Percentiles rank a stretch among this genome's conserved stretches.
Evolutionary conservation across 2,888 invertebrate genomes (phyloP).

Genomic region (Drosophila monieri): DNA sequence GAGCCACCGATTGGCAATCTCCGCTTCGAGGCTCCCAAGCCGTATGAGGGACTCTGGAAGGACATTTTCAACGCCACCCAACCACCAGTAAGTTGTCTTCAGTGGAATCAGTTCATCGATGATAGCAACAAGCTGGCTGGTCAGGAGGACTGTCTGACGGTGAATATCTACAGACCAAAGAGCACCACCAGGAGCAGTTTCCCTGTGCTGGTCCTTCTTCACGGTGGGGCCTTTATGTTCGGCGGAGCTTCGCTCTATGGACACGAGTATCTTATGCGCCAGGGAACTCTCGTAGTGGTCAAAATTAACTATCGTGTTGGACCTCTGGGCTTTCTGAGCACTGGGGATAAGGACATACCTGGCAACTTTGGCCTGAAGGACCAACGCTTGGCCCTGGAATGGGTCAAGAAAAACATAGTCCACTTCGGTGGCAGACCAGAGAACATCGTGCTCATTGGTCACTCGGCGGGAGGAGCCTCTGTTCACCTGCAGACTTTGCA

Average conservation of each 20-base stretch:
- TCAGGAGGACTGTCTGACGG: slow-evolving; percentile 88
- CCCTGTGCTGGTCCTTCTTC: slow-evolving; percentile 88
- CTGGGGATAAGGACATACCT: slow-evolving; percentile 88
- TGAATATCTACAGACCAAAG: slow-evolving; percentile 87
- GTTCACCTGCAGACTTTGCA: slow-evolving; percentile 90
- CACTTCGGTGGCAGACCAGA: slow-evolving; percentile 85
- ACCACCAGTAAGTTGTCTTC: slow-evolving; percentile 86
- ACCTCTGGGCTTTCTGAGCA: slow-evolving; percentile 90
- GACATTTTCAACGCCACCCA: slow-evolving; percentile 85
- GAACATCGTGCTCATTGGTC: slow-evolving; percentile 88
- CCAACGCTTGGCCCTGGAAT: slow-evolving; percentile 56
- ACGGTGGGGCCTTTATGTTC: slow-evolving; percentile 90
- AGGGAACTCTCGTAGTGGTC: slow-evolving; percentile 87
- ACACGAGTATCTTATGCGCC: slow-evolving; percentile 86
- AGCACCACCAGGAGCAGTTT: slow-evolving; percentile 66
- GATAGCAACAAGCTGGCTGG: slow-evolving; percentile 83
- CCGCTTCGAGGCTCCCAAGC: slow-evolving; percentile 85
- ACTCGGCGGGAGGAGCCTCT: slow-evolving; percentile 90
- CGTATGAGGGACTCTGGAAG: slow-evolving; percentile 62
- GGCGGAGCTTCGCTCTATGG: slow-evolving; percentile 85
- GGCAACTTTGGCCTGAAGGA: slow-evolving; percentile 60
- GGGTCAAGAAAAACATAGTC: slow-evolving; percentile 55
- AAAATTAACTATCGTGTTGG: slow-evolving; percentile 90
- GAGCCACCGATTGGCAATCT: slow-evolving; percentile 87
- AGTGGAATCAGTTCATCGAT: slow-evolving; percentile 85